Evolutionary conservation across 2,888 invertebrate species (phyloP), one percentile per base, ranked within the genome.

Genomic region (Pterostichus madidus): DNA sequence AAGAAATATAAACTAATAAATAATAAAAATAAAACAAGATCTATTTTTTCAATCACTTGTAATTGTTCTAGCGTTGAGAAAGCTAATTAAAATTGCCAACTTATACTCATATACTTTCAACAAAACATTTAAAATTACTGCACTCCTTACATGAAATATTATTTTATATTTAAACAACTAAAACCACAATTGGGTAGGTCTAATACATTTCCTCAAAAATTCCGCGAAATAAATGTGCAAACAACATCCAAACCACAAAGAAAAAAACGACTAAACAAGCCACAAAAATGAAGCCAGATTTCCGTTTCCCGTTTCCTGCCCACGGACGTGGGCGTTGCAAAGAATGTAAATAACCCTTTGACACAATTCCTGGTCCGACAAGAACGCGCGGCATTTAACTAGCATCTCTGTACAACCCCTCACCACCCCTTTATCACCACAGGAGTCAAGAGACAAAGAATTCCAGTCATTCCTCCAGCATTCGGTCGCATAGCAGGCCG

Each of bases 301-400:
- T 39, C 39, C 39, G 39, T 24, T 24, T 24, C 7, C 39, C 39
- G 5, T 6, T 7, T 39, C 5, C 8, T 8, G 39, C 5, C 5
- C 39, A 39, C 2, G 5, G 39, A 8, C 39, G 39, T 39, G 39
- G 39, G 39, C 39, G 39, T 39, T 3, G 8, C 39, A 39, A 39
- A 39, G 39, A 39, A 39, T 39, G 39, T 39, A 39, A 71, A 71
- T 44, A 71, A 44, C 46, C 71, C 44, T 71, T 71, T 71, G 49
- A 71, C 71, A 71, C 46, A 71, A 46, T 71, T 71, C 46, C 71
- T 17, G 17, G 11, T 46, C 31, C 46, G 46, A 44, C 17, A 44
- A 32, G 15, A 71, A 71, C 49, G 31, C 64, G n/a, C 44, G 24
- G 71, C 8, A 71, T 71, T 44, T 24, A 44, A 46, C 64, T 64